Evolutionary conservation across 2,797 vertebrate genomes (phyloP), one percentile per base, ranked within the genome.

Genomic region (Yasuhikotakia modesta): DNA sequence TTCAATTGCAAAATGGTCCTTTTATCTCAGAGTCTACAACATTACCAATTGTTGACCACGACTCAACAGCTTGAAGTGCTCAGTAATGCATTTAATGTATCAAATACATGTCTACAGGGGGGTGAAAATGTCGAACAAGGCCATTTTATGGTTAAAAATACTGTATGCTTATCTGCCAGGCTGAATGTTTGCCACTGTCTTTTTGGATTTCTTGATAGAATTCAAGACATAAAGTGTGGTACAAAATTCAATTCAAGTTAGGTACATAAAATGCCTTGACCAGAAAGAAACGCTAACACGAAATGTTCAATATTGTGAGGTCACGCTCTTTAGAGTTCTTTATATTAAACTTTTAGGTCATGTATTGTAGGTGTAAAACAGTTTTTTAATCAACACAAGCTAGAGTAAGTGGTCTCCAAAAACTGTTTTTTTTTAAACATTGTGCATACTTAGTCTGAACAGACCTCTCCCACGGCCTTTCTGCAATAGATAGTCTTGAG

Each of bases 151-250:
- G 5, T 55, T 10, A 76, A 77, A 66, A 45, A 68, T 32, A 45
- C 3, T 19, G 4, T 10, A 39, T 19, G 66, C 21, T 39, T 48
- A 12, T 58, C 22, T 46, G 13, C 16, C 1, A 35, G 48, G 50
- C 35, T 53, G 50, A 60, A 61, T 77, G 79, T 78, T 73, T 71
- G 73, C 53, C 5, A 64, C n/a, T 24, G 27, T 69, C 55, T 77
- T 77, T 27, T 39, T 63, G 45, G 66, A 63, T 27, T 63, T 70
- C 46, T 30, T 0, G n/a, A 32, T 22, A 68, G 55, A 58, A 22
- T 30, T 48, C 21, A 19, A 63, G 17, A 60, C 57, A 46, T 27
- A 55, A 60, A 50, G 30, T 21, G 45, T 5, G 3, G 16, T 35
- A 16, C n/a, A 5, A 58, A 16, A 2, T 74, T 21, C 27, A 27